Evolutionary conservation across 92 coral and sea anemone genomes (phyloP).

Genomic region (Porites rus): DNA sequence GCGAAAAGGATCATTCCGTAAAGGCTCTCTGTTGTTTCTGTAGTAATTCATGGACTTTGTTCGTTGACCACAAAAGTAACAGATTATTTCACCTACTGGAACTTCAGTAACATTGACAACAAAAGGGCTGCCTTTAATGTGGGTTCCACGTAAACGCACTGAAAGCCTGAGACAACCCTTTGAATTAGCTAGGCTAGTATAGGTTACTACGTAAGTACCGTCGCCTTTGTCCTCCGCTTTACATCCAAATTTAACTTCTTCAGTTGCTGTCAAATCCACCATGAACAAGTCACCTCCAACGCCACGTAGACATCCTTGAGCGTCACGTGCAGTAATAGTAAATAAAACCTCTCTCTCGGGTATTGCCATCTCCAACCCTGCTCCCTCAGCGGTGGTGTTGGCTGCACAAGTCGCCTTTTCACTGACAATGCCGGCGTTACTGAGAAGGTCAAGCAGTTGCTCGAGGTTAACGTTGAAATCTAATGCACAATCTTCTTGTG

Average conservation of each 20-base stretch:
- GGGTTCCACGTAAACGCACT: neutral
- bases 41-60: neutral
- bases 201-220: neutral
- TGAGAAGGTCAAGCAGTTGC: neutral
- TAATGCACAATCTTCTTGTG: neutral
- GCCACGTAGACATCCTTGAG: neutral
- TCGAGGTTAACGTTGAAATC: neutral
- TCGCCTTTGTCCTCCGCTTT: too few species aligned
- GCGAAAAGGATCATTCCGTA: neutral
- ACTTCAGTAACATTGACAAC: neutral
- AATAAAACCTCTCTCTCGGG: neutral
- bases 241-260: too few species aligned
- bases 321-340: neutral
- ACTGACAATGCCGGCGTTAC: neutral
- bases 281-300: neutral
- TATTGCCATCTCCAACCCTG: neutral
- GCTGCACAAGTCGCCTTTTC: neutral
- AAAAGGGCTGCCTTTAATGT: constrained; percentile 1
- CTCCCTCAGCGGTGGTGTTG: neutral
- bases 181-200: neutral
- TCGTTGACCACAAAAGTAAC: neutral
- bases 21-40: neutral
- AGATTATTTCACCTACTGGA: neutral
- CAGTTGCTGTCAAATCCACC: too few species aligned
- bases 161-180: neutral